Percentiles rank a stretch among this genome's conserved stretches.
phyloP scores from a whole-genome alignment of 53 echinoderm and acorn worm species.

The Henricia sp. region DNA sequence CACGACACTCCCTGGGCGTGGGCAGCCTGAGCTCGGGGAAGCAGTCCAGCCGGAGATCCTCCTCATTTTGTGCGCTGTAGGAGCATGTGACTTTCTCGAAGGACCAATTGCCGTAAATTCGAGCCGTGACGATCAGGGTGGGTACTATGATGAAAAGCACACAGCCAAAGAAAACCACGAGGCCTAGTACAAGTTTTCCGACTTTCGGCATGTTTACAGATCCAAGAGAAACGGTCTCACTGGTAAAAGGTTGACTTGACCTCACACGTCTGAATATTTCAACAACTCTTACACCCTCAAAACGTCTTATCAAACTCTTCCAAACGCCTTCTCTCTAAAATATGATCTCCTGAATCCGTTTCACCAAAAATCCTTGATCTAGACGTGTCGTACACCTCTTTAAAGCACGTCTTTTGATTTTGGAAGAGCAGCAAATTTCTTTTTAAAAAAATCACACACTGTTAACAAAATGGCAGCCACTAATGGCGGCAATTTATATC shows the following conservation, averaged over 20 bases:
- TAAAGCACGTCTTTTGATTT: background rate
- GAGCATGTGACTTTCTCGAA: slow-evolving; percentile 73
- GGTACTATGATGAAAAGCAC: slow-evolving; percentile 74
- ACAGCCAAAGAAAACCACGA: slow-evolving; percentile 59
- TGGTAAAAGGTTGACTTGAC: background rate
- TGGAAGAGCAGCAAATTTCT: background rate
- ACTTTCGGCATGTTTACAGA: slow-evolving; percentile 25
- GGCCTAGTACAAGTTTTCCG: slow-evolving; percentile 45
- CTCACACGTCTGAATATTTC: background rate
- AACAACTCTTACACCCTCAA: background rate
- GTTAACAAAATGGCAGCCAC: slow-evolving; percentile 45
- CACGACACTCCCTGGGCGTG: slow-evolving; percentile 73
- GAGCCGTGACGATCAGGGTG: slow-evolving; percentile 71
- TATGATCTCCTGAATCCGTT: background rate
- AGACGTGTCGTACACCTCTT: background rate
- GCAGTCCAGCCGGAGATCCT: slow-evolving; percentile 84
- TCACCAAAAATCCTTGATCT: background rate
- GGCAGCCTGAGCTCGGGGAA: slow-evolving; percentile 86
- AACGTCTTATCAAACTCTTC: background rate
- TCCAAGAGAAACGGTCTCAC: background rate
- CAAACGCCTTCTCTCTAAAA: background rate
- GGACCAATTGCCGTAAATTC: slow-evolving; percentile 82
- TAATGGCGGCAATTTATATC: slow-evolving; percentile 31
- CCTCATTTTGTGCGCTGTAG: slow-evolving; percentile 64
- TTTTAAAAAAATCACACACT: background rate